A percentile compares a stretch with the other conserved stretches of the same genome.
Conservation (phyloP, 2,797 vertebrate species). For the Danio tinwini region DNA sequence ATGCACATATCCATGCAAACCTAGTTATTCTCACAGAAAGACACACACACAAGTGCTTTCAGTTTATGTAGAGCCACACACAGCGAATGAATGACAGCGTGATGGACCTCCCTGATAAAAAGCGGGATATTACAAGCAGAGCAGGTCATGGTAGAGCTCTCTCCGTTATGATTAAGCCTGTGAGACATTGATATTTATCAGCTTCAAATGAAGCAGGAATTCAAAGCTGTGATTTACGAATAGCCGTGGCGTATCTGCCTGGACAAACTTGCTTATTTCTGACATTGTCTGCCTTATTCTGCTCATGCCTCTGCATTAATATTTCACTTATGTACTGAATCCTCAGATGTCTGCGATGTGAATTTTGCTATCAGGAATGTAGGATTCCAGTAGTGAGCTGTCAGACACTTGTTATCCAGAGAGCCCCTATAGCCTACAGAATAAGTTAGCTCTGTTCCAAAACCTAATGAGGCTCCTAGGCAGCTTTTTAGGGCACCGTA, state of each 20-base stretch:
- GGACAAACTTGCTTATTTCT: neutral
- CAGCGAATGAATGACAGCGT: constrained; percentile 14
- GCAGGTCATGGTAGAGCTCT: constrained; percentile 2
- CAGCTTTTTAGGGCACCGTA: neutral
- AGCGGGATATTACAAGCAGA: constrained; percentile 15
- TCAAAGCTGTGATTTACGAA: constrained; percentile 27
- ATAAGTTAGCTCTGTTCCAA: neutral
- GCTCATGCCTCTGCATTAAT: neutral
- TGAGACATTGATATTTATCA: constrained; percentile 18
- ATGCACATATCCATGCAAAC: constrained; percentile 6
- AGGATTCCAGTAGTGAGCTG: neutral
- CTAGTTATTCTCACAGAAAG: constrained; percentile 14
- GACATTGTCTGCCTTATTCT: neutral
- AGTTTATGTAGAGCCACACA: neutral
- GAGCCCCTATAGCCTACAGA: neutral
- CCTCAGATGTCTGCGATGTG: neutral
- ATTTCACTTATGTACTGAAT: constrained; percentile 8
- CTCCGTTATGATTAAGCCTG: constrained; percentile 17
- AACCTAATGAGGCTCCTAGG: neutral
- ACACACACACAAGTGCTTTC: constrained; percentile 23
- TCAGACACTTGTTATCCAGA: neutral
- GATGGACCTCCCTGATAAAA: constrained; percentile 28
- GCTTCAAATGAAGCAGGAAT: constrained; percentile 25
- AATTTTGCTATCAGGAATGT: neutral
- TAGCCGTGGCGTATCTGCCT: neutral